phyloP scores from a whole-genome alignment of 2,113 vertebrate species.

The Melanerpes formicivorus region DNA sequence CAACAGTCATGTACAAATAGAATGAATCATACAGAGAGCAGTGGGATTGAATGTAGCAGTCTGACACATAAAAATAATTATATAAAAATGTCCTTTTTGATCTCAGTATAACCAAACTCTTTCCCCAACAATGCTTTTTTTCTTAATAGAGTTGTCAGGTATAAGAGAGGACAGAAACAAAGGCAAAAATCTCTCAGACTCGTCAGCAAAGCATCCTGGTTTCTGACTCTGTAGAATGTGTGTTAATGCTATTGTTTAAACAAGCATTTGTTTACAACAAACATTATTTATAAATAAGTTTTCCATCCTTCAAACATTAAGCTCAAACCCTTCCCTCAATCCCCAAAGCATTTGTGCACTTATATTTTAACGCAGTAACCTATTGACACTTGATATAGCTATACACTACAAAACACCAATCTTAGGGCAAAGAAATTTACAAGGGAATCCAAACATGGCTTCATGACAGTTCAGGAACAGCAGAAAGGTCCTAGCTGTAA shows the following conservation, averaged over 20 bases:
- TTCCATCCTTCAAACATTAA: neutral
- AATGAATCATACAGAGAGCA: slow-evolving; percentile 21
- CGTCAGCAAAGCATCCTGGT: neutral
- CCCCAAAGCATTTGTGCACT: neutral
- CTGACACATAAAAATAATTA: neutral
- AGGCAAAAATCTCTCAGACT: neutral
- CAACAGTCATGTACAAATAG: neutral
- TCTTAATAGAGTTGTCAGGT: neutral
- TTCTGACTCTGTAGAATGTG: neutral
- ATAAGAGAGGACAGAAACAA: neutral
- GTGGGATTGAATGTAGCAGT: neutral
- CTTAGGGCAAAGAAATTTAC: neutral
- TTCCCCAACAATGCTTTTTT: neutral
- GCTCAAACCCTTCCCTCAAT: neutral
- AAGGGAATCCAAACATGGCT: neutral
- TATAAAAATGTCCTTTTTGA: neutral
- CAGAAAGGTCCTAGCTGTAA: neutral
- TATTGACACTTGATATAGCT: neutral
- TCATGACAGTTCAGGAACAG: neutral
- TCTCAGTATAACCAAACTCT: neutral
- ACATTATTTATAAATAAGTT: neutral
- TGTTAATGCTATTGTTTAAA: neutral
- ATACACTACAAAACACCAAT: neutral
- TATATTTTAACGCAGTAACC: neutral
- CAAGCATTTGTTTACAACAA: neutral